Percentiles rank a stretch among this genome's conserved stretches.
Evolutionary conservation across 2,888 invertebrate genomes (phyloP).

Genomic region (Palloptera scutellata): DNA sequence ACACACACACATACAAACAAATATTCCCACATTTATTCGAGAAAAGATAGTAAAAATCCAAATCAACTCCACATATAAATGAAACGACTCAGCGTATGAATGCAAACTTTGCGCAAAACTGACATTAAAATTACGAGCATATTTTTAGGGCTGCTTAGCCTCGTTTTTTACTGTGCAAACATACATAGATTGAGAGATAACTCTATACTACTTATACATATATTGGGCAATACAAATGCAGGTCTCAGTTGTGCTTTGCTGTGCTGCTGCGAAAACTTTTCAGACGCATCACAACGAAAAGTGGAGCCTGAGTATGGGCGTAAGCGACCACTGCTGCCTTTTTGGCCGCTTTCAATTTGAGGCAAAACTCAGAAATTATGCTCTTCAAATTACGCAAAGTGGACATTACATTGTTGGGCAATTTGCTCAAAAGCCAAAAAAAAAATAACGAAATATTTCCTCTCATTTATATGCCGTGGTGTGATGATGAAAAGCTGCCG

Average conservation of each 20-base stretch:
- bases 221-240: too few species aligned
- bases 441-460: neutral
- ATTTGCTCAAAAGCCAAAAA: neutral
- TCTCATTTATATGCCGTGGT: neutral
- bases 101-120: constrained; percentile 29
- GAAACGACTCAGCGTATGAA: constrained; percentile 10
- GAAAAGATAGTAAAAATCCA: too few species aligned
- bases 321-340: too few species aligned
- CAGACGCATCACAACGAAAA: neutral
- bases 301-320: neutral
- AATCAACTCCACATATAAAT: too few species aligned
- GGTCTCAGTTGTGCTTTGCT: too few species aligned
- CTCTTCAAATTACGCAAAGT: neutral
- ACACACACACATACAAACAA: neutral
- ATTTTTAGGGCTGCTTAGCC: too few species aligned
- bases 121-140: constrained; percentile 30
- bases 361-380: too few species aligned
- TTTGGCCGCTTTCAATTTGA: too few species aligned
- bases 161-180: neutral
- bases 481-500: too few species aligned
- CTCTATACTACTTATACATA: neutral
- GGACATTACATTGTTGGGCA: neutral
- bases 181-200: neutral
- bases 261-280: too few species aligned
- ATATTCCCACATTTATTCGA: neutral